phyloP scores from a whole-genome alignment of 2,113 vertebrate species.

The Lasiurus cinereus region DNA sequence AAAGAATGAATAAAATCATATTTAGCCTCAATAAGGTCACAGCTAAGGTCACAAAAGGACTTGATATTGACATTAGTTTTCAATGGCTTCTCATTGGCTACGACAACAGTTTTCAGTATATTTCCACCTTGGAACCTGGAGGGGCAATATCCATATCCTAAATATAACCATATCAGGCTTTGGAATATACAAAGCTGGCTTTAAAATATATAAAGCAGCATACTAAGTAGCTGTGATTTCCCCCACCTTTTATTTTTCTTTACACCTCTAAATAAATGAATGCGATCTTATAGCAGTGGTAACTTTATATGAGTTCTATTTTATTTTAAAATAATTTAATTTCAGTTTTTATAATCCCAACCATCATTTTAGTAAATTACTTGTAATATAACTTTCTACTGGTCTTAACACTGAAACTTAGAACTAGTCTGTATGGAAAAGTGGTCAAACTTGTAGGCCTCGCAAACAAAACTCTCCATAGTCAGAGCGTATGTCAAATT shows the following conservation, averaged over 20 bases:
- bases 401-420: slow-evolving; percentile 8
- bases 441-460: neutral
- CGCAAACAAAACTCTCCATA: neutral
- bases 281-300: neutral
- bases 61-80: slow-evolving; percentile 6
- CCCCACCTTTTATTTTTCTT: neutral
- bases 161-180: neutral
- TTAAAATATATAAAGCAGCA: slow-evolving; percentile 6
- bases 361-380: slow-evolving; percentile 46
- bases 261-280: slow-evolving; percentile 31
- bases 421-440: neutral
- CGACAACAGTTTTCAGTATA: neutral
- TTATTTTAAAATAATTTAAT: slow-evolving; percentile 40
- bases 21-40: neutral
- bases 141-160: neutral
- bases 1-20: neutral
- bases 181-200: neutral
- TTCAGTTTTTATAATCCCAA: slow-evolving; percentile 42
- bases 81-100: neutral
- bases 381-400: neutral
- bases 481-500: neutral
- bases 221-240: neutral
- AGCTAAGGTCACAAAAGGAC: neutral
- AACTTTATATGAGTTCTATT: neutral
- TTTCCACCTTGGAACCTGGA: neutral